Evolutionary conservation across 2,888 invertebrate species (phyloP).

Genomic region (Lithophane semibrunnea): DNA sequence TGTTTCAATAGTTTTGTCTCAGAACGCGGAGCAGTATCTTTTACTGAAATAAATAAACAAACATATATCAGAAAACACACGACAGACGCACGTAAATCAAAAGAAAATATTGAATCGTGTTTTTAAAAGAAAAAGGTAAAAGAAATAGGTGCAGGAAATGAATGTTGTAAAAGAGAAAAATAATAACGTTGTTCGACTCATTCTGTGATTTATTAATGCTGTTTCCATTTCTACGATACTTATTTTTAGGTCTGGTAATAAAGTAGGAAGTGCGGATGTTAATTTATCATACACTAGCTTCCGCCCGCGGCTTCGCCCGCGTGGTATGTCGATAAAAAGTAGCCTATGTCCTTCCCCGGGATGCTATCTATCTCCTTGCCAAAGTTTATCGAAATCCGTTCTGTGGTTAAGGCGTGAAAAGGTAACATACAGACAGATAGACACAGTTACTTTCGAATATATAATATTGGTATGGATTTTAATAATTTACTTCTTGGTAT

Average conservation of each 20-base stretch:
- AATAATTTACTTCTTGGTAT: not conserved
- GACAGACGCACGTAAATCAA: not conserved
- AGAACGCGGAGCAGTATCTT: not conserved
- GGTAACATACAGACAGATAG: too few species aligned
- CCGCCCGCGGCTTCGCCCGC: too few species aligned
- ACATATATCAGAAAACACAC: not conserved
- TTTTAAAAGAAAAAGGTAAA: slow-evolving; percentile 4
- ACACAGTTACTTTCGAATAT: too few species aligned
- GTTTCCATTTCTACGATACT: not conserved
- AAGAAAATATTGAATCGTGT: not conserved
- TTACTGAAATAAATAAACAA: not conserved
- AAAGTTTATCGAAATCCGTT: too few species aligned
- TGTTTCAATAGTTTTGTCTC: too few species aligned
- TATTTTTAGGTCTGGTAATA: not conserved
- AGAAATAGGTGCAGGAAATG: slow-evolving; percentile 16
- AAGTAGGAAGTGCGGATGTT: not conserved
- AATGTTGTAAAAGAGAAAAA: slow-evolving; percentile 3
- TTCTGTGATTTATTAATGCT: slow-evolving; percentile 18
- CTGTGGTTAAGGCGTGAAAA: too few species aligned
- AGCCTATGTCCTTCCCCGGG: too few species aligned
- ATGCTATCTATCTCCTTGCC: too few species aligned
- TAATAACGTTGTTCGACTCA: not conserved
- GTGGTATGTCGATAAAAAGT: too few species aligned
- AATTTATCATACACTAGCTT: not conserved
- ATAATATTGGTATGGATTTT: not conserved